Evolutionary conservation across 2,888 invertebrate species (phyloP).

Genomic region (Thalpophila matura): DNA sequence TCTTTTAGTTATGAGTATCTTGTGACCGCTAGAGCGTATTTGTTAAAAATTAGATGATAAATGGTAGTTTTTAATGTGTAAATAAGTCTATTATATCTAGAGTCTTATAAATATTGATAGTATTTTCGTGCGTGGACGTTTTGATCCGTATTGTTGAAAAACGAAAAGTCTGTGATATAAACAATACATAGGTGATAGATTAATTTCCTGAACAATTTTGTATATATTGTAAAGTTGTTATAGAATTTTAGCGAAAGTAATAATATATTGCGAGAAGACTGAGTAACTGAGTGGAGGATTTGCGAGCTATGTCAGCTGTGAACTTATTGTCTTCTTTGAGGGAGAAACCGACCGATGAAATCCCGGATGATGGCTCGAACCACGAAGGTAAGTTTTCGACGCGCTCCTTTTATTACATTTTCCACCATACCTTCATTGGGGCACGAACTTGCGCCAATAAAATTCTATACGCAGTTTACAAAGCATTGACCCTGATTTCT

Average conservation of each 20-base stretch:
- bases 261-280: constrained; percentile 89
- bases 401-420: constrained; percentile 9
- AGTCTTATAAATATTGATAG: constrained; percentile 89
- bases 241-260: constrained; percentile 88
- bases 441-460: constrained; percentile 26
- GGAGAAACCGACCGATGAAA: constrained; percentile 87
- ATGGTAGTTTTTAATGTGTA: constrained; percentile 90
- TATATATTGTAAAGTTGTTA: constrained; percentile 90
- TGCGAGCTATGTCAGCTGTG: constrained; percentile 90
- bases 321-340: constrained; percentile 87
- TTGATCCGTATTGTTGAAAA: constrained; percentile 91
- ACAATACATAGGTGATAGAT: constrained; percentile 90
- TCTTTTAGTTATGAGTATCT: constrained; percentile 91
- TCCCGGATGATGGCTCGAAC: constrained; percentile 83
- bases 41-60: constrained; percentile 89
- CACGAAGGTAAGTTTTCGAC: constrained; percentile 80
- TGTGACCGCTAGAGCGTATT: constrained; percentile 90
- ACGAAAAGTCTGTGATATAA: constrained; percentile 92
- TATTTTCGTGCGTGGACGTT: constrained; percentile 91
- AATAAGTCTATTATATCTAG: constrained; percentile 89
- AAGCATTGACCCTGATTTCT: constrained; percentile 64
- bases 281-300: constrained; percentile 85
- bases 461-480: constrained; percentile 44
- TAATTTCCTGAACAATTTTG: constrained; percentile 89
- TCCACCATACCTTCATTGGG: constrained; percentile 34